phyloP scores from a whole-genome alignment of 2,113 vertebrate species.

The Pterocles burchelli region DNA sequence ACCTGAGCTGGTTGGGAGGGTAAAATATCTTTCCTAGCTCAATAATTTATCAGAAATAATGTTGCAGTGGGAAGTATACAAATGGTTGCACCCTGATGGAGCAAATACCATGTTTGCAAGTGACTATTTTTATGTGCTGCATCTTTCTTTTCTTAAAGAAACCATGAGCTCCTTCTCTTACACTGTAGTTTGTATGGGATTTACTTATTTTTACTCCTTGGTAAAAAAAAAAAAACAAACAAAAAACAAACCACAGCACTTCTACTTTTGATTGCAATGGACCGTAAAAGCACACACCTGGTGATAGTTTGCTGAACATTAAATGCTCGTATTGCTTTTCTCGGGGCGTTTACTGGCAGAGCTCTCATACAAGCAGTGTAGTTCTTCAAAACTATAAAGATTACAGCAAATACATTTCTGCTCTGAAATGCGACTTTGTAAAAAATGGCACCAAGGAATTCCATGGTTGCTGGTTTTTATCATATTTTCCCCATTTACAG shows the following conservation, averaged over 20 bases:
- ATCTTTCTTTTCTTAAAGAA: neutral
- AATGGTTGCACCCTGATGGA: neutral
- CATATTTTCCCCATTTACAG: neutral
- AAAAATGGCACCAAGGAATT: neutral
- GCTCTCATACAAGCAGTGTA: neutral
- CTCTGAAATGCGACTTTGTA: neutral
- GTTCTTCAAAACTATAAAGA: neutral
- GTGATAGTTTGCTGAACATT: neutral
- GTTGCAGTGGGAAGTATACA: neutral
- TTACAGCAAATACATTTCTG: neutral
- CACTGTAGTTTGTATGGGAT: neutral
- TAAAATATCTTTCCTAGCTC: neutral
- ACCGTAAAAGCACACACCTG: neutral
- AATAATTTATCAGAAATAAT: constrained; percentile 60
- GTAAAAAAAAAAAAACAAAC: neutral
- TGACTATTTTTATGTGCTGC: neutral
- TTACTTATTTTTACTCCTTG: neutral
- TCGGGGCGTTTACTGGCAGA: neutral
- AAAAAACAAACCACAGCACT: accelerated
- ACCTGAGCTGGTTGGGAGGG: neutral
- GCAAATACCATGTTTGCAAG: neutral
- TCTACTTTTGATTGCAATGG: neutral
- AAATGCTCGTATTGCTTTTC: neutral
- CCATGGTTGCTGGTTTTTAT: neutral
- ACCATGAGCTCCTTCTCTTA: neutral